Percentiles rank a stretch among this genome's conserved stretches.
These are phyloP conservation scores for Aporophyla lueneburgensis DNA, from an alignment of 2,888 invertebrate genomes.

Conservation along the genomic window DNA sequence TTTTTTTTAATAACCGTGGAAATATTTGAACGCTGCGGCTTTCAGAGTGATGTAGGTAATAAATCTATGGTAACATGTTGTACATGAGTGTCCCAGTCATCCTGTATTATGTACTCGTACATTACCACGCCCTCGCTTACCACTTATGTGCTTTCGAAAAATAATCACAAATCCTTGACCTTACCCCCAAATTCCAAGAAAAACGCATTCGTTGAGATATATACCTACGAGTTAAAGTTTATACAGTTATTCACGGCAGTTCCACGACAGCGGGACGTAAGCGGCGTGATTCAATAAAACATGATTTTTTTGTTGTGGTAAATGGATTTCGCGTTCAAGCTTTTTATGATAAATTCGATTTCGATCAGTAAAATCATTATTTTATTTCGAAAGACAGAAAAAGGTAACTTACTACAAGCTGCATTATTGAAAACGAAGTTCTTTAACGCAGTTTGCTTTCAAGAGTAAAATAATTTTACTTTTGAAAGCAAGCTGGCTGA, in stretches of 20 bases:
- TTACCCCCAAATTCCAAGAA: constrained; percentile 10
- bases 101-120: too few relatives aligned
- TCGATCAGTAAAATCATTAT: not conserved
- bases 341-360: constrained; percentile 10
- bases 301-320: not conserved
- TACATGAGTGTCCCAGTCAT: too few relatives aligned
- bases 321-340: not conserved
- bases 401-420: not conserved
- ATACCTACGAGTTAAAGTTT: constrained; percentile 17
- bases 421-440: too few relatives aligned
- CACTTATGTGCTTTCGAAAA: constrained; percentile 13
- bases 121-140: not conserved
- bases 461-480: too few relatives aligned
- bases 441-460: too few relatives aligned
- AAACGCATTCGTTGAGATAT: constrained; percentile 15
- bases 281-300: constrained; percentile 24
- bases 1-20: too few relatives aligned
- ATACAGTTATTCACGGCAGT: constrained; percentile 10
- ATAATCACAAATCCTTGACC: constrained; percentile 1
- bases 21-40: too few relatives aligned
- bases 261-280: not conserved
- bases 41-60: too few relatives aligned
- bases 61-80: too few relatives aligned
- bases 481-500: too few relatives aligned
- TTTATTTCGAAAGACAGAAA: not conserved